A percentile compares a stretch with the other conserved stretches of the same genome.
phyloP scores from a whole-genome alignment of 1,140 invertebrate genomes.

The Drosophila lacertosa region DNA sequence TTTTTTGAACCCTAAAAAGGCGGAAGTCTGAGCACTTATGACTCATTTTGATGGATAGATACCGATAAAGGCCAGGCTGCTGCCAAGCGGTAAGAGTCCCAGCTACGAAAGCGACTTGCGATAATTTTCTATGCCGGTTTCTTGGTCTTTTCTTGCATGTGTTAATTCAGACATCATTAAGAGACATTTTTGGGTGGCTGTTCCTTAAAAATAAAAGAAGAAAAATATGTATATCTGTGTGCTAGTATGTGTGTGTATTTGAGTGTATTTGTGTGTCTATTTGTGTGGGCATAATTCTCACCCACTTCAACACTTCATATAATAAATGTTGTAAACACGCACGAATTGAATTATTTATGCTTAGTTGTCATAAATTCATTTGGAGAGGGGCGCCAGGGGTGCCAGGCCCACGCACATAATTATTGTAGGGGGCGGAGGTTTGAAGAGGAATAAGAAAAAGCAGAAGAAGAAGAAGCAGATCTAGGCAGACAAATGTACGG shows the following conservation, averaged over 20 bases:
- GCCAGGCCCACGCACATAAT: constrained; percentile 8
- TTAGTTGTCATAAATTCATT: constrained; percentile 56
- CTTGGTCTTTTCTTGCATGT: constrained; percentile 1
- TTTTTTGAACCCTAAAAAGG: constrained; percentile 50
- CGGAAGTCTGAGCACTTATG: constrained; percentile 53
- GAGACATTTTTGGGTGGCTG: constrained; percentile 23
- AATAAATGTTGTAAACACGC: constrained; percentile 55
- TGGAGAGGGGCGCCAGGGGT: background rate
- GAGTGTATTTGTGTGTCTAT: background rate
- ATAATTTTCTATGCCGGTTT: background rate
- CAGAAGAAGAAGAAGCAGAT: too few species aligned
- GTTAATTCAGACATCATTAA: constrained; percentile 2
- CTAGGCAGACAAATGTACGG: constrained; percentile 32
- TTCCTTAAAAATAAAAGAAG: background rate
- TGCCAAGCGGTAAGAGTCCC: background rate
- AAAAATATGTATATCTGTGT: background rate
- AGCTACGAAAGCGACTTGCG: constrained; percentile 19
- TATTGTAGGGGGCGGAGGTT: background rate
- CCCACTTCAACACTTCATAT: constrained; percentile 52
- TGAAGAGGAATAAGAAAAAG: too few species aligned
- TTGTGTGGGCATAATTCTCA: constrained; percentile 38
- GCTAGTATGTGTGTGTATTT: background rate
- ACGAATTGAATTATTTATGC: constrained; percentile 56
- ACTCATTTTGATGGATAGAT: constrained; percentile 51
- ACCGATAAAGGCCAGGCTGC: constrained; percentile 23